These are phyloP conservation scores for Mesoligia furuncula DNA, from an alignment of 2,888 invertebrate species.

Conservation along the genomic window DNA sequence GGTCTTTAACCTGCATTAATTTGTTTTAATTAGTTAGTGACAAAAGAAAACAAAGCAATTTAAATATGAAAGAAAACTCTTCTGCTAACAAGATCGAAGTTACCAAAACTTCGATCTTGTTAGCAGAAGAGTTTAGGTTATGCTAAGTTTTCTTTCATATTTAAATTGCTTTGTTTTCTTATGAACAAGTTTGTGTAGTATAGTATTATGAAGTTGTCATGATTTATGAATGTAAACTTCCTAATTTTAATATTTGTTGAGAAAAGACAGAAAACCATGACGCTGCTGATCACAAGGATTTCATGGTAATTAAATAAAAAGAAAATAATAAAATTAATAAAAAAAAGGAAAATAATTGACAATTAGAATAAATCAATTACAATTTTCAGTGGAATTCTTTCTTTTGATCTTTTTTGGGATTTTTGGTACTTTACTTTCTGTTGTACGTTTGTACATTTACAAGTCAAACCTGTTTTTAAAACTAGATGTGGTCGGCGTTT, in stretches of 20 bases:
- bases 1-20: neutral
- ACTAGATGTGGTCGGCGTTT: neutral
- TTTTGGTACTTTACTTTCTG: too few relatives aligned
- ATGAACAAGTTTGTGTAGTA: constrained; percentile 47
- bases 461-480: neutral
- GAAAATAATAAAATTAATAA: neutral
- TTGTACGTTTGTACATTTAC: too few relatives aligned
- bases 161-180: too few relatives aligned
- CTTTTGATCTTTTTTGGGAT: neutral
- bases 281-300: neutral
- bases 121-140: too few relatives aligned
- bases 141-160: too few relatives aligned
- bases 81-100: constrained; percentile 26
- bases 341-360: neutral
- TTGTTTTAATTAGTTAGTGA: constrained; percentile 12
- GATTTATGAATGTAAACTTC: constrained; percentile 36
- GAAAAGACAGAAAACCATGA: neutral
- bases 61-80: constrained; percentile 51
- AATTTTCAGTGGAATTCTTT: neutral
- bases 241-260: constrained; percentile 18
- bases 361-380: neutral
- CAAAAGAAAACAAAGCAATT: constrained; percentile 38
- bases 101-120: too few relatives aligned
- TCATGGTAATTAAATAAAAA: neutral
- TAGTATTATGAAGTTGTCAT: constrained; percentile 37